A percentile compares a stretch with the other conserved stretches of the same genome.
Conservation (phyloP, 1,140 invertebrate genomes). For the Oedothorax gibbosus region DNA sequence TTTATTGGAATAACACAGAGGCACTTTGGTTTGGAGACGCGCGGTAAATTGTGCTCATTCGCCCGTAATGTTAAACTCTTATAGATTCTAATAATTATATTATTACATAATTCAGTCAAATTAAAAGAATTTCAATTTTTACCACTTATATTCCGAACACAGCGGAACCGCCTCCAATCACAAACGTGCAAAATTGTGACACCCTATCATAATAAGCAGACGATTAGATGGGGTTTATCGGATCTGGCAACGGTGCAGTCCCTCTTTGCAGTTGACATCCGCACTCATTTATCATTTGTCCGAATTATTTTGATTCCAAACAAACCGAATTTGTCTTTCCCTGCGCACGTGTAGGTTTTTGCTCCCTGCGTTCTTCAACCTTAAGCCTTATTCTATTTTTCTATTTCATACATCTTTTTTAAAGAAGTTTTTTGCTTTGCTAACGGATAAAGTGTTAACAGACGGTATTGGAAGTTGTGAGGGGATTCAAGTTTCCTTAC, state of each 20-base stretch:
- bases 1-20: too few species aligned
- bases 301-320: slow-evolving; percentile 26
- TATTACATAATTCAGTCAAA: too few species aligned
- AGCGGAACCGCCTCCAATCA: too few species aligned
- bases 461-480: slow-evolving; percentile 3
- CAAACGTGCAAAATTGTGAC: neutral
- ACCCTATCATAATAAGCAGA: neutral
- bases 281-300: slow-evolving; percentile 13
- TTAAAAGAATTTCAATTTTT: too few species aligned
- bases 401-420: neutral
- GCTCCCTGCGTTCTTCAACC: neutral
- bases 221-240: slow-evolving; percentile 16
- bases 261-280: slow-evolving; percentile 19
- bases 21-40: too few species aligned
- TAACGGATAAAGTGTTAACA: slow-evolving; percentile 23
- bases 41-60: too few species aligned
- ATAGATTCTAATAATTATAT: too few species aligned
- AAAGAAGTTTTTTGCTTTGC: neutral
- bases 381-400: slow-evolving; percentile 2
- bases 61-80: too few species aligned
- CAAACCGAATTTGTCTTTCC: neutral
- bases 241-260: neutral
- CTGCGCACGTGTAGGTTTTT: neutral
- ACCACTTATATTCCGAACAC: too few species aligned
- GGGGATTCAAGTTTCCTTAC: neutral